These are phyloP conservation scores for Saiga tatarica DNA, from an alignment of 2,113 vertebrate species.

Conservation along the genomic window DNA sequence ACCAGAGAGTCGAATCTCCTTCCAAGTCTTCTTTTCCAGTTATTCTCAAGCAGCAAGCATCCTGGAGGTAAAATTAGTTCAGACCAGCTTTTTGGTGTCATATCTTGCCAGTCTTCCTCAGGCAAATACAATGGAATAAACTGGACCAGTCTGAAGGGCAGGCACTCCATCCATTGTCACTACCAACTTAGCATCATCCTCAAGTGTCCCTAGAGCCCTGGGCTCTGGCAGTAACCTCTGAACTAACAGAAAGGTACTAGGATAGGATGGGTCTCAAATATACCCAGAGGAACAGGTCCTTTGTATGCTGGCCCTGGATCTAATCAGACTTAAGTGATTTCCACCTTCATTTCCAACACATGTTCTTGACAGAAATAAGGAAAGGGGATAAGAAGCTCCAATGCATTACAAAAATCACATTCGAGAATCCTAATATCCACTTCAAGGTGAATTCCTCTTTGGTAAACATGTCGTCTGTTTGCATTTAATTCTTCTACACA, in stretches of 20 bases:
- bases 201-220: neutral
- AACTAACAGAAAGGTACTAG: neutral
- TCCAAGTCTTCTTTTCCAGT: neutral
- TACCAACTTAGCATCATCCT: neutral
- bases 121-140: neutral
- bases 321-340: conserved; percentile 6
- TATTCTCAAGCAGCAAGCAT: neutral
- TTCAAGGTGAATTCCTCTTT: conserved; percentile 64
- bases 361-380: conserved; percentile 23
- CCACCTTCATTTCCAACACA: conserved; percentile 20
- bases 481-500: conserved; percentile 71
- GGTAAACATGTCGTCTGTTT: conserved; percentile 72
- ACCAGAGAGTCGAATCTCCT: neutral
- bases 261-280: neutral
- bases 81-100: neutral
- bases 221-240: neutral
- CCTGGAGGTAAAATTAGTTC: neutral
- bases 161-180: neutral
- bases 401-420: conserved; percentile 53
- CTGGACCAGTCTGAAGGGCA: neutral
- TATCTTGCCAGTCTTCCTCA: neutral
- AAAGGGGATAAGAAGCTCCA: neutral
- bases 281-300: neutral
- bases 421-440: conserved; percentile 56
- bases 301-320: neutral